Base-by-base conservation (phyloP, 2,888 invertebrate genomes). In the Philaethria dido region DNA sequence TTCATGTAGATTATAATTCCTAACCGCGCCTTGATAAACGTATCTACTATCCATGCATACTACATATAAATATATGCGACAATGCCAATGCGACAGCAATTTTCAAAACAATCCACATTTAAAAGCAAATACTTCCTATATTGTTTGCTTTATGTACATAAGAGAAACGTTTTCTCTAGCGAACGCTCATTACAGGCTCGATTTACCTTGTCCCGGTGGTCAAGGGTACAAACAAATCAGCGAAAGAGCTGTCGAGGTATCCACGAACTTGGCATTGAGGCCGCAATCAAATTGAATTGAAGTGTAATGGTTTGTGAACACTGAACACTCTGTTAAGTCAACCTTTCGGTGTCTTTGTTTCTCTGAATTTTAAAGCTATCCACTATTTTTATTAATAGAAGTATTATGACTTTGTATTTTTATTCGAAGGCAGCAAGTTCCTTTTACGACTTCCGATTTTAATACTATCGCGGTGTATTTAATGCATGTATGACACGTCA, bases 261-360 rank as follows among this genome's bases (percentile, higher is more conserved):
- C 59, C 62, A 72, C 83, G 88, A 89, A 88, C 88, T 88, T 90
- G 88, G 87, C 88, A 88, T 88, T 89, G 89, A 81, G 70, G 69
- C 69, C 65, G 42, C 67, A 80, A 80, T 80, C 80, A 77, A 80
- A 89, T 85, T 87, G 84, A 81, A 89, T 87, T 80, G 84, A 79
- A 81, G 80, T 72, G 82, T 81, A 87, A 88, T 87, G 87, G 69
- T 72, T 60, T 45, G 68, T 66, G 62, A 70, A 65, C 42, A 63
- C 48, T 39, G 11, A 39, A 62, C n/a, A 54, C 39, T 54, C 22
- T 29, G 52, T 33, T 16, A 42, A 57, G 11, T 57, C 42, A 33
- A 52, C 16, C 29, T 16, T 29, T 57, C 1, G 8, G 20, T 39
- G 14, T 9, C 39, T 42, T 22, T 22, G 22, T 55, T 55, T 39